These are phyloP conservation scores for Caradrina clavipalpis DNA, from an alignment of 2,888 invertebrate genomes.

Conservation along the genomic window DNA sequence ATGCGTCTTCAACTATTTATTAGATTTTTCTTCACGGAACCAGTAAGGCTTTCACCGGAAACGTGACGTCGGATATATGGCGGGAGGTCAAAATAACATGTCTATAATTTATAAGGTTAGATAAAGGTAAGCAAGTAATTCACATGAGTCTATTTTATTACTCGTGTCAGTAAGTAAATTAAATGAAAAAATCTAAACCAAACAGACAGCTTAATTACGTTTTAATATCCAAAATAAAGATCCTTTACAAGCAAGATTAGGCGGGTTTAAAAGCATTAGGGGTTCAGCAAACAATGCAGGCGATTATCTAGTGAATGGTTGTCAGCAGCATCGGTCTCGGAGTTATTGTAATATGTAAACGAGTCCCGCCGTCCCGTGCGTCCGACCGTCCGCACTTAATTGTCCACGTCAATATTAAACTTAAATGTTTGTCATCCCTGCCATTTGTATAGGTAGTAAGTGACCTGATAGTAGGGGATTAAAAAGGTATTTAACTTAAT, in stretches of 20 bases:
- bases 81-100: conserved; percentile 41
- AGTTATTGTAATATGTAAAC: conserved; percentile 85
- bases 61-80: conserved; percentile 50
- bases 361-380: conserved; percentile 65
- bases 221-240: conserved; percentile 81
- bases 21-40: conserved; percentile 48
- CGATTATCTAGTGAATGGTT: conserved; percentile 85
- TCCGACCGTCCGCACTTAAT: conserved; percentile 74
- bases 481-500: conserved; percentile 20
- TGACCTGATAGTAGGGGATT: conserved; percentile 37
- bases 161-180: conserved; percentile 2
- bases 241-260: conserved; percentile 81
- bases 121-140: conserved; percentile 45
- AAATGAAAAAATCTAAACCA: conserved; percentile 36
- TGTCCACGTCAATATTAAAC: conserved; percentile 76
- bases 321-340: conserved; percentile 79
- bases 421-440: conserved; percentile 61
- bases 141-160: conserved; percentile 20
- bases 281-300: conserved; percentile 81
- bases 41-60: conserved; percentile 47
- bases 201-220: conserved; percentile 59
- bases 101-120: conserved; percentile 46
- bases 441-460: conserved; percentile 40
- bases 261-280: conserved; percentile 84
- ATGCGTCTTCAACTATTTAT: conserved; percentile 61